Conservation (phyloP, 2,888 invertebrate species). For the Tipula lateralis region DNA sequence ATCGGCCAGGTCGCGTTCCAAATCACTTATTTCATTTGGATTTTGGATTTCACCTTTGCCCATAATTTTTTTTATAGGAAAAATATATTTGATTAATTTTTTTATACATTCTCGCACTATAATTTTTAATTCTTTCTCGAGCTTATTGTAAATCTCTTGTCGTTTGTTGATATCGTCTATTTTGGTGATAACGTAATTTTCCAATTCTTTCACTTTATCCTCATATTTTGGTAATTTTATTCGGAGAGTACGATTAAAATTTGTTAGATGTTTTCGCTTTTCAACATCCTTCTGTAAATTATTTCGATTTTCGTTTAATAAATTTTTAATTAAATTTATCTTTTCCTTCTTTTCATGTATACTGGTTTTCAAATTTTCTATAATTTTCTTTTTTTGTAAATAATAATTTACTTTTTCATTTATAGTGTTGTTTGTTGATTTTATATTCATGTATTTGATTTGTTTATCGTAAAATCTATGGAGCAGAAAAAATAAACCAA, state of each 20-base stretch:
- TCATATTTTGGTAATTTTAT: constrained; percentile 58
- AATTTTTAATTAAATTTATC: constrained; percentile 53
- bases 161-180: constrained; percentile 52
- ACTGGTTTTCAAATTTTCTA: constrained; percentile 52
- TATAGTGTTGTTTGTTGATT: constrained; percentile 53
- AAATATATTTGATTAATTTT: constrained; percentile 63
- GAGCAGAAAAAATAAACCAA: constrained; percentile 40
- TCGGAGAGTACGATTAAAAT: constrained; percentile 49
- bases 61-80: constrained; percentile 55
- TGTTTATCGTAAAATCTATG: constrained; percentile 64
- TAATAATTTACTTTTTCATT: constrained; percentile 54
- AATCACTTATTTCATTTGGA: not conserved
- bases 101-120: constrained; percentile 55
- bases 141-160: constrained; percentile 50
- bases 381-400: constrained; percentile 49
- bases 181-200: constrained; percentile 54
- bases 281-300: constrained; percentile 40
- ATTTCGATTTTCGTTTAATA: constrained; percentile 55
- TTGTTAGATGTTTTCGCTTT: constrained; percentile 44
- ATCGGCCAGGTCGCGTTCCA: constrained; percentile 54
- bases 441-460: constrained; percentile 55
- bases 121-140: constrained; percentile 55
- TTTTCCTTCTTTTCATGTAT: constrained; percentile 58
- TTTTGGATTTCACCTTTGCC: not conserved
- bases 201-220: constrained; percentile 58